Evolutionary conservation across 1,140 invertebrate genomes (phyloP).

Genomic region (Danaus melanippus): DNA sequence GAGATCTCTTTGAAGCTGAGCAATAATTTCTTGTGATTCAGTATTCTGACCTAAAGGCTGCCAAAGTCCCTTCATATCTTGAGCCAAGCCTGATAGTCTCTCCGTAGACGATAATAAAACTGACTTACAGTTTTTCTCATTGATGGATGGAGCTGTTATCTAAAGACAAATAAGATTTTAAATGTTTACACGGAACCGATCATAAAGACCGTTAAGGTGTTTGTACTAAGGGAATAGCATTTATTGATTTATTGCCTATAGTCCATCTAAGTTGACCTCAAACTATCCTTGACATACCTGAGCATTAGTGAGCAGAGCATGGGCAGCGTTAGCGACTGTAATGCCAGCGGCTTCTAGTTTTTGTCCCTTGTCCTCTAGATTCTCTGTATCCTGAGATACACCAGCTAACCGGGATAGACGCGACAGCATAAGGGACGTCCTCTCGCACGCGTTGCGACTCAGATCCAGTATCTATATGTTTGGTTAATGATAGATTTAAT

Average conservation of each 20-base stretch:
- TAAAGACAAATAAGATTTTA: constrained; percentile 4
- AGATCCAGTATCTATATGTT: constrained; percentile 22
- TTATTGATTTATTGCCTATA: too few relatives aligned
- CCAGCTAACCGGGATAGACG: constrained; percentile 30
- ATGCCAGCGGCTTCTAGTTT: constrained; percentile 22
- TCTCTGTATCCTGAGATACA: constrained; percentile 1
- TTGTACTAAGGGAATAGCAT: too few relatives aligned
- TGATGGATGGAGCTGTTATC: constrained; percentile 19
- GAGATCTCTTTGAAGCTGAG: constrained; percentile 20
- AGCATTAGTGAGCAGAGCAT: constrained; percentile 28
- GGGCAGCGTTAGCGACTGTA: constrained; percentile 28
- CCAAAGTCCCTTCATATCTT: constrained; percentile 19
- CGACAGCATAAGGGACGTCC: constrained; percentile 31
- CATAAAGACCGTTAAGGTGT: too few relatives aligned
- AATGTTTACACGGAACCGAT: not conserved
- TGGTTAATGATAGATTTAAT: not conserved
- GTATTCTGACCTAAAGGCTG: constrained; percentile 10
- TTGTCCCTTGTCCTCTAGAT: constrained; percentile 11
- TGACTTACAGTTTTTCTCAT: constrained; percentile 14
- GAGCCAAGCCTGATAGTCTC: constrained; percentile 8
- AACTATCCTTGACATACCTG: constrained; percentile 21
- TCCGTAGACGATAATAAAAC: constrained; percentile 13
- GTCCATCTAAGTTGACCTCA: too few relatives aligned
- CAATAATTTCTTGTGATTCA: constrained; percentile 15
- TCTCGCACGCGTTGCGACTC: constrained; percentile 25